Evolutionary conservation across 2,113 vertebrate genomes (phyloP).

Genomic region (Podarcis cretensis): DNA sequence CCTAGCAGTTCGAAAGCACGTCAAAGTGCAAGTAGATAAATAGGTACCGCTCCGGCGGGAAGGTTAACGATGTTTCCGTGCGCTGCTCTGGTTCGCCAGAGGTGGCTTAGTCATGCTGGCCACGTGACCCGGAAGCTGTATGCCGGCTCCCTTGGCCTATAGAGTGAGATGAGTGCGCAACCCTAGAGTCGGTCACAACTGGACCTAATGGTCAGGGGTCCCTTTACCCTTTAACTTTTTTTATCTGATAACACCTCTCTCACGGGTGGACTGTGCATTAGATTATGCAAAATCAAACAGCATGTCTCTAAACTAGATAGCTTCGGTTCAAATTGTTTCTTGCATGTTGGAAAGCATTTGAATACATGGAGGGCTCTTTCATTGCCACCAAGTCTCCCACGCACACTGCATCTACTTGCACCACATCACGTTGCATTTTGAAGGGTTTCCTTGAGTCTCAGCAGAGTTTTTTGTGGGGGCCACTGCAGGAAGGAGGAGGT

Average conservation of each 20-base stretch:
- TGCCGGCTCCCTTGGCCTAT: too few species aligned
- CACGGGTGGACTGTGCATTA: background rate
- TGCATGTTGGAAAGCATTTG: background rate
- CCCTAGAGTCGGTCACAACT: too few species aligned
- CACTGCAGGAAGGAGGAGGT: background rate
- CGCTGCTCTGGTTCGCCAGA: too few species aligned
- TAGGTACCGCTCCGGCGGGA: too few species aligned
- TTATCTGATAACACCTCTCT: background rate
- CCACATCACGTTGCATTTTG: background rate
- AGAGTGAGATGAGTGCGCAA: too few species aligned
- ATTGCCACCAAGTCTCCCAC: background rate
- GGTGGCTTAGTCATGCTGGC: too few species aligned
- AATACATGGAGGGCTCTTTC: background rate
- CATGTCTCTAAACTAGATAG: background rate
- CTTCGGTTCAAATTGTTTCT: background rate
- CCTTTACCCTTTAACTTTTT: too few species aligned
- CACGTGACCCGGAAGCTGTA: too few species aligned
- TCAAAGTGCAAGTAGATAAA: too few species aligned
- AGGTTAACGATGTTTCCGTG: too few species aligned
- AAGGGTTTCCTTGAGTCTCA: background rate
- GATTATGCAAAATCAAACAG: background rate
- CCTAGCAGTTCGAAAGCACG: too few species aligned
- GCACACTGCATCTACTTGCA: background rate
- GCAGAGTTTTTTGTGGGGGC: background rate
- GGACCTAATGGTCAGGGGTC: too few species aligned